Evolutionary conservation across 2,113 vertebrate genomes (phyloP), one percentile per base, ranked within the genome.

Genomic region (Pygoscelis adeliae): DNA sequence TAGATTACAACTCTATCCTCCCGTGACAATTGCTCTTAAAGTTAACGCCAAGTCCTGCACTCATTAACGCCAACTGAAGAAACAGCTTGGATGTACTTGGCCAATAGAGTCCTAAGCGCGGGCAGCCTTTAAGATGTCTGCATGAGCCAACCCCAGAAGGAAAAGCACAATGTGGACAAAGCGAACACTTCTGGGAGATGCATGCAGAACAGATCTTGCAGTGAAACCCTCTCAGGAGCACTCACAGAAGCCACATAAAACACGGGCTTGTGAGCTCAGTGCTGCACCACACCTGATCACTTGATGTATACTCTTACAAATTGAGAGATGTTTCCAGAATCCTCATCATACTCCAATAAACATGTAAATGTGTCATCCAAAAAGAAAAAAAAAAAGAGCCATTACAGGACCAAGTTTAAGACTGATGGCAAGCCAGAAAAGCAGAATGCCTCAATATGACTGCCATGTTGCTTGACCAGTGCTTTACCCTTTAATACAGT

Each of bases 141-240:
- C 20, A 23, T 7, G 13, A 91, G 15, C 30, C 2, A 5, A 9
- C 30, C 3, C 22, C 21, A 7, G n/a, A 72, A 79, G 30, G 8
- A 46, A 89, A 72, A 86, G 13, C 32, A 69, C 44, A 25, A 18
- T 1, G 3, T 6, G 15, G 56, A 66, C 47, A 65, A 89, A 77
- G 26, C 0, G 5, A 87, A 82, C 6, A 19, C 14, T 85, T 53
- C 29, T 4, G 12, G 29, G 21, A 83, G 58, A 42, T 36, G 10
- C 0, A 1, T 18, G 18, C 15, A 66, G 36, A 56, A 76, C 0
- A 0, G 29, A 58, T 55, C 32, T 59, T 80, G 36, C 32, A 40
- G 38, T 13, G 22, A 79, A 92, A 79, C 1, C 5, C 34, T 58
- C n/a, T 38, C 16, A 46, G 30, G 9, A 76, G 18, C 1, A 0